Evolutionary conservation across 53 echinoderm and acorn worm species (phyloP), one percentile per base, ranked within the genome.

Genomic region (Echinarachnius parma): DNA sequence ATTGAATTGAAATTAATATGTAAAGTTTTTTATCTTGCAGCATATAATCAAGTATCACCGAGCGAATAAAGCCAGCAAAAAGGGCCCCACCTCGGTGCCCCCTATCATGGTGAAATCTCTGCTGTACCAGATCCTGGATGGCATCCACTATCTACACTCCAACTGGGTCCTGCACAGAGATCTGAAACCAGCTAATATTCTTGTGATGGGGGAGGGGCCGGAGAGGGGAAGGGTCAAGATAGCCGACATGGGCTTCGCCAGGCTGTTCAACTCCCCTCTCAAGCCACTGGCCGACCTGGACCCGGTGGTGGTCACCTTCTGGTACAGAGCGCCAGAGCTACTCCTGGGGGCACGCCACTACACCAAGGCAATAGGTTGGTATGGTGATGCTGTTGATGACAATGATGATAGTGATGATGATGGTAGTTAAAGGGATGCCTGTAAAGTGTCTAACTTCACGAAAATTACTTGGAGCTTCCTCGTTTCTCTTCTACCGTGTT

Each of bases 141-240:
- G 94, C 21, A 94, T 94, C 39, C 94, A 86, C 37, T 94, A 94
- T 77, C 87, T 94, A 8, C 94, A 94, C 63, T 86, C 89, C 23
- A 94, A 94, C 76, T 94, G 94, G 94, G 94, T 94, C n/a, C 76
- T 94, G 19, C 94, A 94, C 62, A 83, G 94, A 76, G 93, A 90
- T 83, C 59, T 94, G 94, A 94, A 94, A 86, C 94, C 94, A 60
- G 94, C 94, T 20, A 94, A 94, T 59, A 94, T 94, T 58, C 68
- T 94, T 16, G 94, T 94, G 36, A 86, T 86, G 87, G 94, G 94
- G 4, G 94, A 94, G 54, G 89, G 94, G 30, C 75, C 89, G 24
- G 94, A 94, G 39, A 78, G 94, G 59, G 94, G 94, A 28, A 76
- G 94, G 75, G 94, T 94, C 5, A 94, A 89, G 66, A 94, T 94